Conservation (phyloP, 1,140 invertebrate species). For the Pogonomyrmex californicus region DNA sequence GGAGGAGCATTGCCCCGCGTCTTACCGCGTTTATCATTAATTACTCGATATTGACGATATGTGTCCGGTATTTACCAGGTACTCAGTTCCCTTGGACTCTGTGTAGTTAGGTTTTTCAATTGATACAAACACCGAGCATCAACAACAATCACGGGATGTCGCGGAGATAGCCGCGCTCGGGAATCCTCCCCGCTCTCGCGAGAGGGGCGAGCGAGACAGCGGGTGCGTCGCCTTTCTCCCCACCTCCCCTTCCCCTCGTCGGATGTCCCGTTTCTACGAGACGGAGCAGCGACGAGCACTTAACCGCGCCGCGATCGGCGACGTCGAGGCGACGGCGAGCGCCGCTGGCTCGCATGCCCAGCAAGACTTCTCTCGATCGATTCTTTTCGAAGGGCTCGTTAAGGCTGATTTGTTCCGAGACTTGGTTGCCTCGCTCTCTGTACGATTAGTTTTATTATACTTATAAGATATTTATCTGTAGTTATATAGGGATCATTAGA, state of each 20-base stretch:
- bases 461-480: conserved; percentile 76
- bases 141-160: conserved; percentile 48
- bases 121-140: conserved; percentile 57
- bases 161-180: conserved; percentile 38
- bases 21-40: conserved; percentile 72
- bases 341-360: conserved; percentile 69
- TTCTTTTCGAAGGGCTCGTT: conserved; percentile 71
- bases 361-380: conserved; percentile 66
- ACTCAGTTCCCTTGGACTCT: conserved; percentile 80
- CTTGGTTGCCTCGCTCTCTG: conserved; percentile 72
- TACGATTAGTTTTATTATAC: conserved; percentile 75
- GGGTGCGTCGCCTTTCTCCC: background rate
- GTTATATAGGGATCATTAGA: conserved; percentile 72
- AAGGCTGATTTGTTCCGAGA: conserved; percentile 78
- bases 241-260: background rate
- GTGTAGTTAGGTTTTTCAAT: conserved; percentile 84
- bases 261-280: background rate
- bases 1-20: conserved; percentile 67
- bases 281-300: conserved; percentile 10
- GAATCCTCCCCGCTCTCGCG: conserved; percentile 14
- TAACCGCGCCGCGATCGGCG: conserved; percentile 22
- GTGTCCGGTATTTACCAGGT: conserved; percentile 72
- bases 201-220: conserved; percentile 58
- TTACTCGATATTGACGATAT: conserved; percentile 76
- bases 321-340: conserved; percentile 48